These are phyloP conservation scores for Fragum whitleyi DNA, from an alignment of 2,888 invertebrate species.

Conservation along the genomic window DNA sequence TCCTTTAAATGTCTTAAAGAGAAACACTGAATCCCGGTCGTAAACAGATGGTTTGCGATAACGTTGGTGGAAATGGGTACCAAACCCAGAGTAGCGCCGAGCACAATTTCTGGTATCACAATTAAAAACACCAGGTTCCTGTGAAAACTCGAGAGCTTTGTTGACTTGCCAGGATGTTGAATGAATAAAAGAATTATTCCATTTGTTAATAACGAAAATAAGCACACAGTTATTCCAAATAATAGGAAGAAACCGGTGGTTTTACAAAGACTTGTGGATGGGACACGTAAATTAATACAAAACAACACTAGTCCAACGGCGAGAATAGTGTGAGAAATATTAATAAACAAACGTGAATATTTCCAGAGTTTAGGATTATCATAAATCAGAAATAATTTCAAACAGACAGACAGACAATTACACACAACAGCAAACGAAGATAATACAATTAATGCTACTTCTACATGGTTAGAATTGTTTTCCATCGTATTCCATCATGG, in stretches of 20 bases:
- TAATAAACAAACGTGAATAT: slow-evolving; percentile 70
- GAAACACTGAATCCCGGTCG: slow-evolving; percentile 71
- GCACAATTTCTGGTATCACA: slow-evolving; percentile 71
- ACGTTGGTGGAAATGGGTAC: slow-evolving; percentile 71
- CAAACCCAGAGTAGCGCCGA: slow-evolving; percentile 67
- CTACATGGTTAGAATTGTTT: slow-evolving; percentile 37
- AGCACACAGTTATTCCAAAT: slow-evolving; percentile 73
- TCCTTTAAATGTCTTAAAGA: slow-evolving; percentile 69
- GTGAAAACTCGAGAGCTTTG: slow-evolving; percentile 73
- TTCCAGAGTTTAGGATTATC: slow-evolving; percentile 77
- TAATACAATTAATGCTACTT: slow-evolving; percentile 55
- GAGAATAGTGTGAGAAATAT: slow-evolving; percentile 69
- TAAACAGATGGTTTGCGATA: slow-evolving; percentile 60
- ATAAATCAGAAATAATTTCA: slow-evolving; percentile 70
- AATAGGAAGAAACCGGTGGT: slow-evolving; percentile 72
- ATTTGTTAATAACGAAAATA: slow-evolving; percentile 70
- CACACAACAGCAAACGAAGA: slow-evolving; percentile 65
- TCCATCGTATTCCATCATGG: slow-evolving; percentile 47
- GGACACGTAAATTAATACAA: slow-evolving; percentile 57
- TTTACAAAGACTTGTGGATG: slow-evolving; percentile 51
- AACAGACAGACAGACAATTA: slow-evolving; percentile 66
- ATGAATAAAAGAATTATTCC: slow-evolving; percentile 73
- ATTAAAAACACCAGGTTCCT: slow-evolving; percentile 68
- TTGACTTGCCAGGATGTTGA: slow-evolving; percentile 78
- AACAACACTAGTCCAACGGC: slow-evolving; percentile 69